Base-by-base conservation (phyloP, 2,888 invertebrate genomes). In the Diadegma fenestrale region DNA sequence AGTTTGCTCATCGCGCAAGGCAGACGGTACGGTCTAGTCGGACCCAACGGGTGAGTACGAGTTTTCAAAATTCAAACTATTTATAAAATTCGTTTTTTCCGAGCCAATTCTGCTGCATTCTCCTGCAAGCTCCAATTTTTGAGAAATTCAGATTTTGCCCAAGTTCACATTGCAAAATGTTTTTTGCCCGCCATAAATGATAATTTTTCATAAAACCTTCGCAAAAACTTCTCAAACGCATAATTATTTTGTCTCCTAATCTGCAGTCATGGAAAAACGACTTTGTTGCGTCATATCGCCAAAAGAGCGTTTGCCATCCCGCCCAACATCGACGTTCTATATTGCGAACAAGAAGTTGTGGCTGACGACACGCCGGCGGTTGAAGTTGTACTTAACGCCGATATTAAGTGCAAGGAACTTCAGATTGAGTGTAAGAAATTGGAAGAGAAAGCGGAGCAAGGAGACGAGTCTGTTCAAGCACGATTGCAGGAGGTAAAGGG, bases 281-380 rank as follows among this genome's bases (percentile, higher is more conserved):
- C 99, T 0, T 94, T 99, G 37, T 94, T 99, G 79, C 96, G 99
- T 82, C 99, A 99, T 93, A 96, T 99, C 88, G 98, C 98, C 0
- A 96, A 97, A 79, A 95, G 98, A 88, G 98, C 97, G 8, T 97
- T 99, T 91, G 97, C 97, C 72, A 98, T 99, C 90, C 99, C 99
- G 0, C 97, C 98, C 0, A 98, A 97, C 90, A 99, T 99, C 89
- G 99, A 98, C 93, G 98, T 99, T 82, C 95, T 99, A 82, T 97
- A 99, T 90, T 99, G 99, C 93, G 99, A 99, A 94, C 99, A 98
- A 95, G 99, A 99, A 95, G 99, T 99, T 37, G 96, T 98, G 0
- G 99, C 99, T 6, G 99, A 99, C 92, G 97, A 98, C 89, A 96
- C 97, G 78, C 97, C 98, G 12, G 99, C 99, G 0, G 98, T 99